These are phyloP conservation scores for Drosophila tani DNA, from an alignment of 1,140 invertebrate species.

Conservation along the genomic window DNA sequence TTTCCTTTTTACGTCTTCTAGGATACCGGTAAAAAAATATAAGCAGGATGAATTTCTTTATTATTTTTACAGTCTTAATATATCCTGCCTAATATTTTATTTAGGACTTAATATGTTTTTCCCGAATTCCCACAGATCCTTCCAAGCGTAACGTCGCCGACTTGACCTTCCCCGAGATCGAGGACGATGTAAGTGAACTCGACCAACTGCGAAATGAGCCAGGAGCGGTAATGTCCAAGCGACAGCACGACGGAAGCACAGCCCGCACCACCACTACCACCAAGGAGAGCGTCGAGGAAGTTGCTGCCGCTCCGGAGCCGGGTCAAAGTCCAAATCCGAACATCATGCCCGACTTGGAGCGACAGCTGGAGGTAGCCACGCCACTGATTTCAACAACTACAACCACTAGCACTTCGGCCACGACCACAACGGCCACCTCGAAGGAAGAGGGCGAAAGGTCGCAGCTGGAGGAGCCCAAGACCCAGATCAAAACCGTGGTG, in stretches of 20 bases:
- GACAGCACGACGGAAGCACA: slow-evolving; percentile 66
- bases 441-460: slow-evolving; percentile 68
- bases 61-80: too few relatives aligned
- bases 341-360: slow-evolving; percentile 68
- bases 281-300: slow-evolving; percentile 69
- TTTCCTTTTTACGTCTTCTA: too few relatives aligned
- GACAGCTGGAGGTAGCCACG: slow-evolving; percentile 74
- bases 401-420: slow-evolving; percentile 71
- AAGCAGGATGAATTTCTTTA: not conserved
- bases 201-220: slow-evolving; percentile 69
- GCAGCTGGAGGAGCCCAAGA: slow-evolving; percentile 67
- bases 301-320: slow-evolving; percentile 45
- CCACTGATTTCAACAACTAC: slow-evolving; percentile 72
- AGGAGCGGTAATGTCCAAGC: slow-evolving; percentile 31
- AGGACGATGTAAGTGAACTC: slow-evolving; percentile 79
- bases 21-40: not conserved
- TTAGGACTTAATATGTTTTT: not conserved
- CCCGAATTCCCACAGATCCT: slow-evolving; percentile 36
- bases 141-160: slow-evolving; percentile 48
- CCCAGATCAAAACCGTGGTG: slow-evolving; percentile 48
- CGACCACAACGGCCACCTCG: slow-evolving; percentile 65
- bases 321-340: slow-evolving; percentile 18
- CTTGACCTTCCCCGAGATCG: slow-evolving; percentile 58
- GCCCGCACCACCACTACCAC: slow-evolving; percentile 67
- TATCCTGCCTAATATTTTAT: too few relatives aligned